Evolutionary conservation across 2,888 invertebrate genomes (phyloP).

Genomic region (Notodonta dromedarius): DNA sequence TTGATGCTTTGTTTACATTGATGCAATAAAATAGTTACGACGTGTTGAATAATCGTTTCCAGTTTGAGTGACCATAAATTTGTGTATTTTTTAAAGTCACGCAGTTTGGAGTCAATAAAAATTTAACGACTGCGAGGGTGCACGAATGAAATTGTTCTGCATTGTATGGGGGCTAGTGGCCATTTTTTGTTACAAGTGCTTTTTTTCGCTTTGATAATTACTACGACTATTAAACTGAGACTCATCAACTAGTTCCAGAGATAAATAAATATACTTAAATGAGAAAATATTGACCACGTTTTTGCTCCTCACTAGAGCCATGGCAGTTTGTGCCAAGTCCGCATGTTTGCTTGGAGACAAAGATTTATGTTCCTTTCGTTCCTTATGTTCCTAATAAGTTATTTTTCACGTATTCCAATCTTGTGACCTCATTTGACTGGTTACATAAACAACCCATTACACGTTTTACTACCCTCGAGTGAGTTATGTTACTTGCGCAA

Average conservation of each 20-base stretch:
- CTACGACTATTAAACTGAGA: slow-evolving; percentile 8
- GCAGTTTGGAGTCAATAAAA: slow-evolving; percentile 82
- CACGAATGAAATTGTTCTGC: slow-evolving; percentile 72
- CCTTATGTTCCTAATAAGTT: slow-evolving; percentile 24
- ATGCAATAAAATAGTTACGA: slow-evolving; percentile 82
- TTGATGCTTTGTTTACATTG: slow-evolving; percentile 79
- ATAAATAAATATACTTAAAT: slow-evolving; percentile 2
- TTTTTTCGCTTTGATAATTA: slow-evolving; percentile 21
- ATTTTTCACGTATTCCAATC: slow-evolving; percentile 42
- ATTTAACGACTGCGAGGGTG: slow-evolving; percentile 80
- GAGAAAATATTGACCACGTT: slow-evolving; percentile 13
- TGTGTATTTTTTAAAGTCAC: slow-evolving; percentile 82
- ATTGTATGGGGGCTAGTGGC: slow-evolving; percentile 54
- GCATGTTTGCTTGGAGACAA: slow-evolving; percentile 23
- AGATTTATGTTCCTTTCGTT: slow-evolving; percentile 11
- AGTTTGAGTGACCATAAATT: slow-evolving; percentile 82
- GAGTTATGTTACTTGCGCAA: slow-evolving; percentile 54
- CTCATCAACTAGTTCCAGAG: slow-evolving; percentile 14
- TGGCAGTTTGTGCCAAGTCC: slow-evolving; percentile 22
- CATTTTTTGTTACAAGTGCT: slow-evolving; percentile 33
- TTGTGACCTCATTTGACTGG: slow-evolving; percentile 39
- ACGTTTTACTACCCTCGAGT: slow-evolving; percentile 44
- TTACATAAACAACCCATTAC: slow-evolving; percentile 49
- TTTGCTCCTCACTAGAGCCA: slow-evolving; percentile 13
- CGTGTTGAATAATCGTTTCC: slow-evolving; percentile 82